Evolutionary conservation across 2,113 vertebrate genomes (phyloP), one percentile per base, ranked within the genome.

Genomic region (Ovibos moschatus): DNA sequence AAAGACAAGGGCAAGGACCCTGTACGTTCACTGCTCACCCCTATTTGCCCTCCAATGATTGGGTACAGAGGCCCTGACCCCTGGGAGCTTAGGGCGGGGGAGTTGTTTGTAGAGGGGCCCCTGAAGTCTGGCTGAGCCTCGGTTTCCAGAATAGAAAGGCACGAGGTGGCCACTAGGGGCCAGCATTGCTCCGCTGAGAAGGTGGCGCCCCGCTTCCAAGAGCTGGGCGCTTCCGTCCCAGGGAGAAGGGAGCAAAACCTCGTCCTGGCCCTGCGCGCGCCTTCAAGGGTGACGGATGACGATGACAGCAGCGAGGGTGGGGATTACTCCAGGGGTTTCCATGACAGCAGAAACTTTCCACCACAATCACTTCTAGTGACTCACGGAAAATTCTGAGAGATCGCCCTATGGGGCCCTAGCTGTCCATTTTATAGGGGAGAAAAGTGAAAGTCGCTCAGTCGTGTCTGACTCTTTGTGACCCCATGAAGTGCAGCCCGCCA

Each of bases 161-260:
- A 1, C 0, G 0, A 0, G 0, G 0, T 1, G 43, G 1, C 79
- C 98, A 60, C 95, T 82, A 82, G 98, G 88, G 95, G 98, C 67
- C 97, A 97, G 97, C 96, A 94, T 98, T 94, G 95, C 85, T 76
- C 96, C 8, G 76, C 67, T 0, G 53, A 96, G 90, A 79, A 50
- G 81, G 21, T 21, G 0, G 23, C 0, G 0, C 10, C 0, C 11
- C 0, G 0, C 23, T 0, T 0, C 1, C 0, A 0, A 7, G 23
- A 13, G 28, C 9, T 0, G 1, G 33, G 21, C 1, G 3, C 4
- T 6, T 25, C 11, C 0, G 12, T 13, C 16, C 40, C 21, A 1
- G 13, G 23, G 2, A 9, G 14, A 57, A 2, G 12, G 7, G 0
- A 5, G 17, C 67, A 1, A 2, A 21, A 5, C 28, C 6, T 9